phyloP scores from a whole-genome alignment of 2,888 invertebrate genomes.

The Copidosoma aretas region DNA sequence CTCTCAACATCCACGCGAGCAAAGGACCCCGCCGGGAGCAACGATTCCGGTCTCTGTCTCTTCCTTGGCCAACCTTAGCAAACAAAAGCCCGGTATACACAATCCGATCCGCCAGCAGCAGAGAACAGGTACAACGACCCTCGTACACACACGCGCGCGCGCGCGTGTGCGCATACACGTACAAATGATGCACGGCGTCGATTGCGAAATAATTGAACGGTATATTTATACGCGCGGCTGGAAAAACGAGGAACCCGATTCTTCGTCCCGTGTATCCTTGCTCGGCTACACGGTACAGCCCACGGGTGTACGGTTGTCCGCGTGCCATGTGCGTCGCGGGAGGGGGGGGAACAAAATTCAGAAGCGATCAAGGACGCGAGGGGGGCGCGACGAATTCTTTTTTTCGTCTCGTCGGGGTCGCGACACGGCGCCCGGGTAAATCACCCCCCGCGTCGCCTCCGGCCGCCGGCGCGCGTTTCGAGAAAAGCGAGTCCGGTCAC shows the following conservation, averaged over 20 bases:
- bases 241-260: too few relatives aligned
- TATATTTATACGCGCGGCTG: conserved; percentile 9
- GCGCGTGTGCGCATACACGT: not conserved
- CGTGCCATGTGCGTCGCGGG: too few relatives aligned
- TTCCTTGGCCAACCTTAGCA: not conserved
- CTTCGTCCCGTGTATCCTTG: too few relatives aligned
- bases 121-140: conserved; percentile 6
- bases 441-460: too few relatives aligned
- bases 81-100: not conserved
- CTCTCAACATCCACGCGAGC: too few relatives aligned
- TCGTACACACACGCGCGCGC: not conserved
- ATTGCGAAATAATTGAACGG: conserved; percentile 29
- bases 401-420: too few relatives aligned
- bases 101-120: not conserved
- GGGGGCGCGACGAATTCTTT: not conserved
- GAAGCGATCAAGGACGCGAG: conserved; percentile 30
- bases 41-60: not conserved
- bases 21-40: not conserved
- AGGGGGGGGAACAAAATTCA: conserved; percentile 2
- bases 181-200: conserved; percentile 6
- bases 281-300: too few relatives aligned
- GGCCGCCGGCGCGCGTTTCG: too few relatives aligned
- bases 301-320: too few relatives aligned
- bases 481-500: too few relatives aligned
- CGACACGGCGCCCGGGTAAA: too few relatives aligned